A percentile compares a stretch with the other conserved stretches of the same genome.
Conservation (phyloP, 2,888 invertebrate species). For the Noctua pronuba region DNA sequence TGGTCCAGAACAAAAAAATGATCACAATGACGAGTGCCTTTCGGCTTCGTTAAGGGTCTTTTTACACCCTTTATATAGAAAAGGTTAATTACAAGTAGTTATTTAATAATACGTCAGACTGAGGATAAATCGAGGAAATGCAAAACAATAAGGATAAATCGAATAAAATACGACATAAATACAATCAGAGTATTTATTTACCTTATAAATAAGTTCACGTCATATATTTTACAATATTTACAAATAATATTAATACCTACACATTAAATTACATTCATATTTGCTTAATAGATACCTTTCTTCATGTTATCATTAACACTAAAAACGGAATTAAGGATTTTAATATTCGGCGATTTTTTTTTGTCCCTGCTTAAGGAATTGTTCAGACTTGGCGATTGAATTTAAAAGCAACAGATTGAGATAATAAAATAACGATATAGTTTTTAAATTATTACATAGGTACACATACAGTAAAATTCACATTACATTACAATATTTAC, state of each 20-base stretch:
- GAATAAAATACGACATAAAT: background rate
- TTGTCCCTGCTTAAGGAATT: background rate
- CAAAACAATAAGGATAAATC: conserved; percentile 22
- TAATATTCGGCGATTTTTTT: conserved; percentile 10
- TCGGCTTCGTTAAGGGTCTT: too few species aligned
- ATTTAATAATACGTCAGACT: background rate
- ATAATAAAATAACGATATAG: background rate
- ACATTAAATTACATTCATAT: conserved; percentile 13
- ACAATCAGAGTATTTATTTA: conserved; percentile 39
- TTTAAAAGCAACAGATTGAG: background rate
- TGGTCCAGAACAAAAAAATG: too few species aligned
- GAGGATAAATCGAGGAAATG: conserved; percentile 2
- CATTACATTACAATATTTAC: background rate
- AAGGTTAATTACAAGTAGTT: background rate
- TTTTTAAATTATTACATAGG: background rate
- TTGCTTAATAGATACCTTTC: background rate
- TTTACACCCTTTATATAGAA: too few species aligned
- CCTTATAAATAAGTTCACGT: conserved; percentile 21
- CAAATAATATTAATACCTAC: conserved; percentile 1
- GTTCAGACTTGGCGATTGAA: conserved; percentile 34
- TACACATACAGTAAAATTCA: background rate
- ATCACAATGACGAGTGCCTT: too few species aligned
- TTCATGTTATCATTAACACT: too few species aligned
- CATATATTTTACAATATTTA: conserved; percentile 48
- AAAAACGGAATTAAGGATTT: background rate